Evolutionary conservation across 2,888 invertebrate genomes (phyloP), one percentile per base, ranked within the genome.

Genomic region (Andrena bicolor): DNA sequence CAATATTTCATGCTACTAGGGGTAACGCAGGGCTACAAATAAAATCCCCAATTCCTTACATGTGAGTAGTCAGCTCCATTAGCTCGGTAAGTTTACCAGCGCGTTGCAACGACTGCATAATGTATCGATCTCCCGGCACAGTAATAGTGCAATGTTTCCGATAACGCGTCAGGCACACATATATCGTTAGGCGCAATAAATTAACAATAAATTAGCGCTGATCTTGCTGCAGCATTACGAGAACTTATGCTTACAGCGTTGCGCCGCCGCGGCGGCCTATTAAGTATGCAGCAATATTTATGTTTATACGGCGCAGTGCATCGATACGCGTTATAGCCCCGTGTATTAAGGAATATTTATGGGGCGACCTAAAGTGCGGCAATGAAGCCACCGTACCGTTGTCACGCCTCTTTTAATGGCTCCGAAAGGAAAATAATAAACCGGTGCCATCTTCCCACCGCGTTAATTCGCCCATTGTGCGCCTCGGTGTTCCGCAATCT

Each of bases 291-390:
- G 64, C 76, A 73, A 78, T 73, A 79, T 86, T 85, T 80, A 78
- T 60, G 69, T 80, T 80, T 73, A 56, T 32, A 70, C 66, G 65
- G 49, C 56, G 35, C 20, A 20, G 56, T 16, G 48, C 60, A 75
- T 80, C 85, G 80, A 82, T 77, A 76, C 76, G 72, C 80, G 73
- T 88, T 86, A 84, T 69, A 63, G 61, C 68, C 30, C 13, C 58
- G 63, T 60, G 72, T 81, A 83, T 86, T 86, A 85, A 58, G 32
- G 75, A 65, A 83, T 86, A 88, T 89, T 89, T 89, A 88, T 80
- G 83, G 77, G 56, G 56, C 64, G 20, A 49, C 61, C 68, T 79
- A 80, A 86, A 86, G 81, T 78, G 64, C 66, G 60, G 66, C 58
- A 56, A 48, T 69, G 72, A 66, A 69, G 53, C 56, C 23, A 64